phyloP scores from a whole-genome alignment of 2,888 invertebrate genomes.

The Apamea epomidion region DNA sequence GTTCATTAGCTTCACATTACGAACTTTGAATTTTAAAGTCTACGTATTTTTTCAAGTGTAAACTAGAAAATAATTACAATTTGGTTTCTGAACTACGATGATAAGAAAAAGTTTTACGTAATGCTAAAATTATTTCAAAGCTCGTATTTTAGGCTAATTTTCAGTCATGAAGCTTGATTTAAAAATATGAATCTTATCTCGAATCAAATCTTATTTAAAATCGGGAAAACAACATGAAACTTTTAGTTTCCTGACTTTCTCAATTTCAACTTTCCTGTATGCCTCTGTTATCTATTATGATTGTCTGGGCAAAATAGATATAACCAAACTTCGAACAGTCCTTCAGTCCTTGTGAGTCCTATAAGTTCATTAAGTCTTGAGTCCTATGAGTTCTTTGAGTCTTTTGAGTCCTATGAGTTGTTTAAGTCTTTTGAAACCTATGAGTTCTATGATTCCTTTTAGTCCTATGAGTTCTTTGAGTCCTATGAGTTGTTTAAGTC shows the following conservation, averaged over 20 bases:
- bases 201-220: neutral
- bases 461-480: neutral
- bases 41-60: neutral
- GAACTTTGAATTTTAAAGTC: neutral
- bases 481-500: too few relatives aligned
- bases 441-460: too few relatives aligned
- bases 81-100: neutral
- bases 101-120: neutral
- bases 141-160: neutral
- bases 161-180: neutral
- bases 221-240: neutral
- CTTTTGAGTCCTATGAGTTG: neutral
- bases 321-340: neutral
- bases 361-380: too few relatives aligned
- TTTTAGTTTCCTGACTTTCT: neutral
- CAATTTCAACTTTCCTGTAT: neutral
- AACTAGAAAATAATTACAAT: constrained; percentile 6
- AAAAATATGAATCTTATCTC: neutral
- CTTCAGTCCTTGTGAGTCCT: too few relatives aligned
- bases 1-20: constrained; percentile 14
- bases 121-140: neutral
- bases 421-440: too few relatives aligned
- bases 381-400: neutral
- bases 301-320: neutral
- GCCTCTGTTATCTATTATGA: neutral